Evolutionary conservation across 2,113 vertebrate species (phyloP).

Genomic region (Mesembrinibis cayennensis): DNA sequence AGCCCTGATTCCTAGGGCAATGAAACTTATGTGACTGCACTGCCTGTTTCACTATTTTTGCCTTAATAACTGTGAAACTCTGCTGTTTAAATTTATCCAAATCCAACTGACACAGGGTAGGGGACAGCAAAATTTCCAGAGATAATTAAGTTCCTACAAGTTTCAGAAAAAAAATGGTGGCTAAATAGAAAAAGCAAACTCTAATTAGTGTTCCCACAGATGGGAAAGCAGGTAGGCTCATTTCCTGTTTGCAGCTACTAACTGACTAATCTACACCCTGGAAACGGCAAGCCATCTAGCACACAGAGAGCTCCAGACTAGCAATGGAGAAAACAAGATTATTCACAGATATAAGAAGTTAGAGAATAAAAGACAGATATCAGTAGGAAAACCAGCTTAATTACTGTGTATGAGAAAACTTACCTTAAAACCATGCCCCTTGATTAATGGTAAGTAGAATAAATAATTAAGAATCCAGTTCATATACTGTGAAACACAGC

Average conservation of each 20-base stretch:
- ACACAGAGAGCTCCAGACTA: not conserved
- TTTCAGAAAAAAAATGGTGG: not conserved
- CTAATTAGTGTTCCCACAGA: not conserved
- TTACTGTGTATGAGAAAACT: not conserved
- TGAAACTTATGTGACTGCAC: not conserved
- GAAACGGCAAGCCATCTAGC: not conserved
- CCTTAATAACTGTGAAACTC: not conserved
- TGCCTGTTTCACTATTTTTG: not conserved
- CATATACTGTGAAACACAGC: not conserved
- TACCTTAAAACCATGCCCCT: not conserved
- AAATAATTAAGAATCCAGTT: not conserved
- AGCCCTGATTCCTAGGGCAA: not conserved
- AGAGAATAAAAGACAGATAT: not conserved
- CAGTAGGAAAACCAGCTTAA: not conserved
- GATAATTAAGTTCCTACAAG: not conserved
- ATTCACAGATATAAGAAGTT: not conserved
- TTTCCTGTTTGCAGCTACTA: not conserved
- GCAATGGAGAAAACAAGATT: not conserved
- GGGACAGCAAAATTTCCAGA: not conserved
- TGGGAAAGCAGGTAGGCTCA: constrained; percentile 2
- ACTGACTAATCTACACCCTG: not conserved
- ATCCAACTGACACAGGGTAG: not conserved
- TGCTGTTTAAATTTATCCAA: not conserved
- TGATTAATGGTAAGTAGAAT: not conserved
- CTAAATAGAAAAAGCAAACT: not conserved